Evolutionary conservation across 2,888 invertebrate species (phyloP).

Genomic region (Didymodactylos carnosus): DNA sequence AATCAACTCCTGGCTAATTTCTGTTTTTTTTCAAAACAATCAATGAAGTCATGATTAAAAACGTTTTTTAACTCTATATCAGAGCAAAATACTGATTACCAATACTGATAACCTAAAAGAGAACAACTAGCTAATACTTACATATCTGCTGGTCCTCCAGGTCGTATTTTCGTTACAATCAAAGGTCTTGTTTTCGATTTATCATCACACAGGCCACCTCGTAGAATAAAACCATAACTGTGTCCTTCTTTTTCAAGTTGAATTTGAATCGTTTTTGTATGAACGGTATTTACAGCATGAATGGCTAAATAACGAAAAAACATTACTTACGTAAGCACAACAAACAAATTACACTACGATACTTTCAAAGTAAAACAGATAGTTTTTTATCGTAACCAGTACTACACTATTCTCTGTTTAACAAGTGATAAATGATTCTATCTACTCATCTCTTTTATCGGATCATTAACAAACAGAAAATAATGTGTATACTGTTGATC

Average conservation of each 20-base stretch:
- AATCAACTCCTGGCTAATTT: too few species aligned
- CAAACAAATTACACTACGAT: background rate
- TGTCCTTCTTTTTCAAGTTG: constrained; percentile 44
- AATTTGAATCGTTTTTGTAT: constrained; percentile 12
- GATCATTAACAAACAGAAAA: too few species aligned
- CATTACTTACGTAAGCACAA: background rate
- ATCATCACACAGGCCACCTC: constrained; percentile 54
- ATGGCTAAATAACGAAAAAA: background rate
- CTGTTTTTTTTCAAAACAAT: background rate
- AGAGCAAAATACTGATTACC: too few species aligned
- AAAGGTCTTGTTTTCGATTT: constrained; percentile 45
- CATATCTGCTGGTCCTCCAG: constrained; percentile 62
- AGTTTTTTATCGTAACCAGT: too few species aligned
- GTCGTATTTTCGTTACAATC: constrained; percentile 66
- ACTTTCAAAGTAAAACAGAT: background rate
- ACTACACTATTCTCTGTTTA: too few species aligned
- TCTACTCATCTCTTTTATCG: too few species aligned
- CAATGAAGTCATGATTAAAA: constrained; percentile 12
- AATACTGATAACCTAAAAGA: too few species aligned
- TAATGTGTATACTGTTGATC: too few species aligned
- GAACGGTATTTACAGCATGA: constrained; percentile 10
- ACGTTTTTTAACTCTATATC: too few species aligned
- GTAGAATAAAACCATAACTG: constrained; percentile 66
- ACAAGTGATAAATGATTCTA: too few species aligned
- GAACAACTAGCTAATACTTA: too few species aligned